Percentiles rank a stretch among this genome's conserved stretches.
Conservation (phyloP, 2,888 invertebrate genomes). For the Tineola bisselliella region DNA sequence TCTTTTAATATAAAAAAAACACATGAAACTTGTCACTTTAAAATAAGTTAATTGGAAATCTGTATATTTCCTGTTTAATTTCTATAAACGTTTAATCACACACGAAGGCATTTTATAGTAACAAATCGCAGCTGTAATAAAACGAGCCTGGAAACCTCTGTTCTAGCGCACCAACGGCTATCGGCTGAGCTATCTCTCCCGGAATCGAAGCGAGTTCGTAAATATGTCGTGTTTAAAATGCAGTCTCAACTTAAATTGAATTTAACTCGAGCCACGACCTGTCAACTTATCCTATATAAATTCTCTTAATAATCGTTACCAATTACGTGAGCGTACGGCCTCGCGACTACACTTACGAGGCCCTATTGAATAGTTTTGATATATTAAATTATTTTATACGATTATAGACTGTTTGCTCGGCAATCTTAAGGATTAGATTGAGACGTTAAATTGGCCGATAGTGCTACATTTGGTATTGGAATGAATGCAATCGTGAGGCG, state of each 20-base stretch:
- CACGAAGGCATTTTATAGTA: neutral
- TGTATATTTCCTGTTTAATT: neutral
- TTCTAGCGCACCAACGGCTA: neutral
- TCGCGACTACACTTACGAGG: slow-evolving; percentile 38
- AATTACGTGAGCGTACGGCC: slow-evolving; percentile 55
- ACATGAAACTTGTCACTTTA: too few species aligned
- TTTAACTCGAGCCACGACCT: slow-evolving; percentile 43
- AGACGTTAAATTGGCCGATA: slow-evolving; percentile 24
- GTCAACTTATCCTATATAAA: slow-evolving; percentile 59
- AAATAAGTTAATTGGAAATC: too few species aligned
- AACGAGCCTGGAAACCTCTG: slow-evolving; percentile 3
- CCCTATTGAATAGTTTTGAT: slow-evolving; percentile 28
- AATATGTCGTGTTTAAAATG: slow-evolving; percentile 41
- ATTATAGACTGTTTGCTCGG: slow-evolving; percentile 48
- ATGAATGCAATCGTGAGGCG: slow-evolving; percentile 28
- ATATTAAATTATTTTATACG: slow-evolving; percentile 21
- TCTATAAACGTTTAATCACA: neutral
- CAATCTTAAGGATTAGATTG: slow-evolving; percentile 44
- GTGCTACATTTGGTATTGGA: slow-evolving; percentile 15
- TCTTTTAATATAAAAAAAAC: neutral
- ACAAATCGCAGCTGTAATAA: slow-evolving; percentile 7
- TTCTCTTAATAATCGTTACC: slow-evolving; percentile 58
- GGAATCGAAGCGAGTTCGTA: slow-evolving; percentile 30
- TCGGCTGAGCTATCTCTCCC: slow-evolving; percentile 10
- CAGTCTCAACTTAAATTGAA: slow-evolving; percentile 31